These are phyloP conservation scores for Margarornis squamiger DNA, from an alignment of 2,797 vertebrate species.

Conservation along the genomic window DNA sequence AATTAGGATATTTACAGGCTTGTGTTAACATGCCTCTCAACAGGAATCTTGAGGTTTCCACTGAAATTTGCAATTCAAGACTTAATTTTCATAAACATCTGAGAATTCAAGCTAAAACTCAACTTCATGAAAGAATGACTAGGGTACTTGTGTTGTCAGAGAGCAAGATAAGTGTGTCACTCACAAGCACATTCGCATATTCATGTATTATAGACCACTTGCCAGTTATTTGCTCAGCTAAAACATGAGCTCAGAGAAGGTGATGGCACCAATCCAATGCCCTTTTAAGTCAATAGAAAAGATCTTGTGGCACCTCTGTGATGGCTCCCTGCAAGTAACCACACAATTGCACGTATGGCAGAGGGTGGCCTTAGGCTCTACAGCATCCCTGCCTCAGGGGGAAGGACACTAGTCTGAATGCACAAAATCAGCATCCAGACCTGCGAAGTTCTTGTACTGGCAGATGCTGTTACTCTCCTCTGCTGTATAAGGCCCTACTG, in stretches of 20 bases:
- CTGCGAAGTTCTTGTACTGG: not conserved
- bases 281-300: not conserved
- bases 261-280: not conserved
- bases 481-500: not conserved
- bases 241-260: not conserved
- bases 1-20: conserved; percentile 16
- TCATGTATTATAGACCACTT: not conserved
- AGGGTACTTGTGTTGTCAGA: not conserved
- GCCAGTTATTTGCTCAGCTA: not conserved
- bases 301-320: not conserved
- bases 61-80: not conserved
- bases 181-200: not conserved
- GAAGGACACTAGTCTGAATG: not conserved
- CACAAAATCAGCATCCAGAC: not conserved
- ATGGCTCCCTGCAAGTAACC: not conserved
- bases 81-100: not conserved
- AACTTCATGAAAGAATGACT: not conserved
- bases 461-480: not conserved
- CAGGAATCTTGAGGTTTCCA: not conserved
- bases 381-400: not conserved
- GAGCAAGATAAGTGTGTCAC: not conserved
- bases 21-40: conserved; percentile 17
- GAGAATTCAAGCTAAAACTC: conserved; percentile 1
- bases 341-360: not conserved
- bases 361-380: not conserved